Evolutionary conservation across 2,888 invertebrate genomes (phyloP), one percentile per base, ranked within the genome.

Genomic region (Hartigia nigra): DNA sequence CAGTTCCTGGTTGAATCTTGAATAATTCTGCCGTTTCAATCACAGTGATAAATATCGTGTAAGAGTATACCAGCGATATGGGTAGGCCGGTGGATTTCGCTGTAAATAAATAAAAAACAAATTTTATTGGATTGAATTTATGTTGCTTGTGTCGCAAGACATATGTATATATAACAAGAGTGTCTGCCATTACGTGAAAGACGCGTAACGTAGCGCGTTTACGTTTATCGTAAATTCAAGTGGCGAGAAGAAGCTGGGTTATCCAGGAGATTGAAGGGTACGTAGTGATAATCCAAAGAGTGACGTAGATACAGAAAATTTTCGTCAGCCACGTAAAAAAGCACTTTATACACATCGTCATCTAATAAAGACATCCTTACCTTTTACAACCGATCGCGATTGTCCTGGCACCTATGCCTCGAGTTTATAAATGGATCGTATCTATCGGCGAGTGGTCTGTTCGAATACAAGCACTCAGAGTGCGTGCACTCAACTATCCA

Each of bases 361-460:
- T 55, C 9, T 55, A 55, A 55, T 55, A 55, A 55, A 55, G 55
- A 55, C 55, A 55, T 55, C 55, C 55, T 55, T 55, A 23, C 23
- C 9, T 55, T 55, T 55, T 23, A 55, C 55, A 55, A 55, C 9
- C 23, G 23, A 55, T 23, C 2, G 23, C 55, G 55, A 55, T 55
- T 55, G 55, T 55, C 55, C 55, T 55, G 23, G 23, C 55, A 55
- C 23, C 55, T 55, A 55, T 55, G 55, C 55, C 55, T 55, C 74
- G 74, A 76, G 78, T 80, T 81, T 83, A 83, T 82, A 82, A 82
- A 83, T 82, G 81, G 81, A 81, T 77, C 79, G 77, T 74, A 77
- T 81, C 79, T 83, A 83, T 83, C 80, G 81, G 76, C 78, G 80
- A 80, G 81, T 82, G 81, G 80, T 77, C 79, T 81, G 79, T 78